Evolutionary conservation across 92 coral and sea anemone species (phyloP).

Genomic region (Phenganax stokvisi): DNA sequence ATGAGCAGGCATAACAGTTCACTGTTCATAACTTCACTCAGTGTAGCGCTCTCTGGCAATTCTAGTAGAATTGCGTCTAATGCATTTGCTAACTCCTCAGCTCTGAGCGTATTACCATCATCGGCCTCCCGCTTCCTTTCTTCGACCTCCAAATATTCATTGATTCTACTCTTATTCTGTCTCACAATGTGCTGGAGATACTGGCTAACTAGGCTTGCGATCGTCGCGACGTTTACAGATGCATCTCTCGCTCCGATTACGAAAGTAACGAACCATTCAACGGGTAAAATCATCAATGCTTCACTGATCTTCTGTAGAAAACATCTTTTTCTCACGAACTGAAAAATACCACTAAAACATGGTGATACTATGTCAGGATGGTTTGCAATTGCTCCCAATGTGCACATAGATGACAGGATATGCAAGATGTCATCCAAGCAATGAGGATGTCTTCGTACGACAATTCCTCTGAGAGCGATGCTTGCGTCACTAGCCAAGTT

Average conservation of each 20-base stretch:
- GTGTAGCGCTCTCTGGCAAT: slow-evolving; percentile 23
- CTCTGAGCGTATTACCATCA: not conserved
- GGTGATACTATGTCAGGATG: slow-evolving; percentile 13
- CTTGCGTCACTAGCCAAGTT: slow-evolving; percentile 30
- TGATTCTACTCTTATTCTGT: not conserved
- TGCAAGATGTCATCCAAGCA: slow-evolving; percentile 4
- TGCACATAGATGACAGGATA: slow-evolving; percentile 8
- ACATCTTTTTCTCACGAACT: not conserved
- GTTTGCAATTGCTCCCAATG: slow-evolving; percentile 38
- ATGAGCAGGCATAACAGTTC: slow-evolving; percentile 22
- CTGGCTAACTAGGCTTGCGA: slow-evolving; percentile 9
- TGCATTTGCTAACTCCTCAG: slow-evolving; percentile 6
- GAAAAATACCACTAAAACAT: slow-evolving; percentile 30
- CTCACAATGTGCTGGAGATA: not conserved
- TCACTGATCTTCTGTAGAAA: not conserved
- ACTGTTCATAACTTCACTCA: slow-evolving; percentile 13
- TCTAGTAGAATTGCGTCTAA: slow-evolving; percentile 28
- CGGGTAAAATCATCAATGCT: slow-evolving; percentile 13
- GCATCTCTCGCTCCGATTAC: slow-evolving; percentile 25
- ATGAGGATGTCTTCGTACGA: slow-evolving; percentile 2
- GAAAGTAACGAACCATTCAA: slow-evolving; percentile 34
- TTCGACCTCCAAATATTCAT: not conserved
- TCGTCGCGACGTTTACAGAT: not conserved
- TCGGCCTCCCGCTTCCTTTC: not conserved
- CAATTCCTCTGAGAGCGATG: slow-evolving; percentile 14